A percentile compares a stretch with the other conserved stretches of the same genome.
Evolutionary conservation across 92 coral and sea anemone genomes (phyloP).

Genomic region (Diadumene lineata): DNA sequence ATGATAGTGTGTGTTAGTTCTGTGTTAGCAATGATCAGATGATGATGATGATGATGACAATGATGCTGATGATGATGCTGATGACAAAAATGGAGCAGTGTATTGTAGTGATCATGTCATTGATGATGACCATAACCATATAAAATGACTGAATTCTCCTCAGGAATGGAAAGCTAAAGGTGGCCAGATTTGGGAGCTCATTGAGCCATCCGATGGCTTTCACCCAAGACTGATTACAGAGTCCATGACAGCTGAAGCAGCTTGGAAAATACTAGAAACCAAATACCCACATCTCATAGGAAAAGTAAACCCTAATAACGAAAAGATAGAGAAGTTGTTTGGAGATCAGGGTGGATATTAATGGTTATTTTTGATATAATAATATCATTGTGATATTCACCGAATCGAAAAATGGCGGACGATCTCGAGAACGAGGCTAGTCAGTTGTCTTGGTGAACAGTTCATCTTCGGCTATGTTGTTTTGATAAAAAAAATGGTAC

Average conservation of each 20-base stretch:
- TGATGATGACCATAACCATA: too few relatives aligned
- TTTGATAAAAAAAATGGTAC: too few relatives aligned
- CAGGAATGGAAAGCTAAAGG: conserved; percentile 83
- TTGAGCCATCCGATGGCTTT: conserved; percentile 93
- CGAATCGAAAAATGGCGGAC: too few relatives aligned
- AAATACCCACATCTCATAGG: conserved; percentile 86
- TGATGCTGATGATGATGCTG: background rate
- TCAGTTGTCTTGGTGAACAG: too few relatives aligned
- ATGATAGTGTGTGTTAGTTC: too few relatives aligned
- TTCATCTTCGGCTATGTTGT: too few relatives aligned
- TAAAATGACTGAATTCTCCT: background rate
- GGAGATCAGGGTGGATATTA: conserved; percentile 93
- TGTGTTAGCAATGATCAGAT: background rate
- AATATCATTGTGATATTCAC: background rate
- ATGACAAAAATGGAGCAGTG: background rate
- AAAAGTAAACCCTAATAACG: conserved; percentile 77
- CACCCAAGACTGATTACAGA: conserved; percentile 85
- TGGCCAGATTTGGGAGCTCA: conserved; percentile 64
- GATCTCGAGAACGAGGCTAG: too few relatives aligned
- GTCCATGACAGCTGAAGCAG: conserved; percentile 60
- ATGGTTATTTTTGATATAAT: background rate
- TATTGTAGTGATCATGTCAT: too few relatives aligned
- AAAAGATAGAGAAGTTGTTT: conserved; percentile 62
- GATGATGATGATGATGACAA: background rate
- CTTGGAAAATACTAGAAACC: conserved; percentile 68